Percentiles rank a stretch among this genome's conserved stretches.
Evolutionary conservation across 2,113 vertebrate species (phyloP).

Genomic region (Channa maculata): DNA sequence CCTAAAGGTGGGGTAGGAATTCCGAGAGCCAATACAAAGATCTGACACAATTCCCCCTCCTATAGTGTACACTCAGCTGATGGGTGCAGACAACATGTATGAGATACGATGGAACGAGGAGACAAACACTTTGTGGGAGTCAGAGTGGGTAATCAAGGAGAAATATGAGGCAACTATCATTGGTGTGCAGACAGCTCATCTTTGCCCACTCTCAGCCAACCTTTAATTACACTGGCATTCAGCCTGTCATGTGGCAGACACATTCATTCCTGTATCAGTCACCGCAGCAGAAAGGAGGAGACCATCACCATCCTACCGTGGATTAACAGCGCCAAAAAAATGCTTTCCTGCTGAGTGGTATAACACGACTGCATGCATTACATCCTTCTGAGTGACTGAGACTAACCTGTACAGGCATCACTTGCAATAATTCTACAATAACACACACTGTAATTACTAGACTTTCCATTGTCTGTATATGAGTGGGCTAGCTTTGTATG

Average conservation of each 20-base stretch:
- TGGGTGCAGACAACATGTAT: slow-evolving; percentile 7
- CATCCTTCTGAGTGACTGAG: slow-evolving; percentile 3
- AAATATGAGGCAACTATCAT: slow-evolving; percentile 47
- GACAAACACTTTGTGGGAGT: slow-evolving; percentile 31
- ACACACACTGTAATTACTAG: slow-evolving; percentile 7
- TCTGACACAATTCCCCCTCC: slow-evolving; percentile 24
- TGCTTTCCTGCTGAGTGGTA: slow-evolving; percentile 13
- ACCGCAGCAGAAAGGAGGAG: slow-evolving; percentile 13
- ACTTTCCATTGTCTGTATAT: background rate
- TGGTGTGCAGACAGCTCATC: slow-evolving; percentile 50
- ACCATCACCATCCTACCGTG: slow-evolving; percentile 19
- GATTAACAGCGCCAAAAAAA: slow-evolving; percentile 20
- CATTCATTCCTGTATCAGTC: slow-evolving; percentile 51
- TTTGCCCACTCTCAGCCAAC: slow-evolving; percentile 47
- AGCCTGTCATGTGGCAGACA: slow-evolving; percentile 26
- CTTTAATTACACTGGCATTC: slow-evolving; percentile 62
- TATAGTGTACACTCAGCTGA: slow-evolving; percentile 7
- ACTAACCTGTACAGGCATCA: slow-evolving; percentile 18
- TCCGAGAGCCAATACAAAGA: slow-evolving; percentile 37
- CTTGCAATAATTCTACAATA: slow-evolving; percentile 11
- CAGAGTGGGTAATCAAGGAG: slow-evolving; percentile 22
- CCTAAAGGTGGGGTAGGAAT: slow-evolving; percentile 8
- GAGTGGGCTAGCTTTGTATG: background rate
- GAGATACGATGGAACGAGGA: slow-evolving; percentile 24
- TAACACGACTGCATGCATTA: slow-evolving; percentile 1